Base-by-base conservation (phyloP, 2,888 invertebrate species). In the Brachycybe producta region DNA sequence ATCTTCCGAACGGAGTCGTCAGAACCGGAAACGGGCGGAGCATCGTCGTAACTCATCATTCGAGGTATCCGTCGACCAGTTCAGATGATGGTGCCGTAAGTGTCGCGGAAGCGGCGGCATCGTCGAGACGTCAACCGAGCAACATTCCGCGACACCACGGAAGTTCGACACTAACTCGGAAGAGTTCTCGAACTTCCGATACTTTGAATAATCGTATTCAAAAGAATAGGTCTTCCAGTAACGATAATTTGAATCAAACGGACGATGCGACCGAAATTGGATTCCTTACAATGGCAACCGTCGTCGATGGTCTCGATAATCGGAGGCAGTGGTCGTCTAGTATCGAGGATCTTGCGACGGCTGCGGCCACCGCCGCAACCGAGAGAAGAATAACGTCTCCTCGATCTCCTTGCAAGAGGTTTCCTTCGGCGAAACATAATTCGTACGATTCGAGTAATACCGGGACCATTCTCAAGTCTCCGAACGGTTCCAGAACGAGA, bases 51-150 rank as follows among this genome's bases (percentile, higher is more conserved):
- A 17, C 41, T 2, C 15, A 28, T 41, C 26, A 21, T 15, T 24
- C 7, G n/a, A 24, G 45, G 8, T 39, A 28, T 21, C 44, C 28
- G 15, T 38, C 52, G 8, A 42, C 52, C 1, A 52, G 52, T 42
- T 52, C 52, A 7, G 52, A 52, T 17, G 52, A 52, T 23, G 52
- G 51, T 11, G 35, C 30, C 27, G 26, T 26, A 17, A 41, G 27
- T 11, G 21, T 19, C 24, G 17, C 39, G 17, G 30, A 41, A 15
- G 13, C 8, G 17, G 23, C 28, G 13, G 32, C 40, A 19, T 27
- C 38, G 13, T 28, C 40, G 11, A 15, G 49, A 7, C 49, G 49
- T n/a, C 45, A 32, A 11, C 32, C 32, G 34, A 34, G 34, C 19
- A 45, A 34, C 34, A 49, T 49, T 21, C 49, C 49, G 30, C 19